These are phyloP conservation scores for Sebastes trivittatus DNA, from an alignment of 2,797 vertebrate species.

Conservation along the genomic window DNA sequence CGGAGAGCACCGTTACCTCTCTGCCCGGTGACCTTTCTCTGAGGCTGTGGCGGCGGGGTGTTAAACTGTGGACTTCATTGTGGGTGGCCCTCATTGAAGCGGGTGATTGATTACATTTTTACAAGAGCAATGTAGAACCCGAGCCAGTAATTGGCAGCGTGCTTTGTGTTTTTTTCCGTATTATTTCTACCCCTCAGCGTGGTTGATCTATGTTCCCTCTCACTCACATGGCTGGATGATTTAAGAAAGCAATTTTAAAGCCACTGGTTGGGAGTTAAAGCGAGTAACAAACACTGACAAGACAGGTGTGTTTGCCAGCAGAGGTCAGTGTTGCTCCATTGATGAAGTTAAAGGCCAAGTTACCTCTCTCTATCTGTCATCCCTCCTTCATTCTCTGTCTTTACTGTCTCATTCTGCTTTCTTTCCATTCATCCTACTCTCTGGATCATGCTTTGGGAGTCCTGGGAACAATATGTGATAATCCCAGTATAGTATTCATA, in stretches of 20 bases:
- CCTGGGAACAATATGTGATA: neutral
- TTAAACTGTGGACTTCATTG: conserved; percentile 45
- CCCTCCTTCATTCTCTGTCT: conserved; percentile 5
- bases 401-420: conserved; percentile 23
- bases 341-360: conserved; percentile 46
- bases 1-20: neutral
- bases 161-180: conserved; percentile 50
- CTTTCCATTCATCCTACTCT: conserved; percentile 13
- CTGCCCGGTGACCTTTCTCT: conserved; percentile 20
- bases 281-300: neutral
- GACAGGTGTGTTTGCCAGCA: conserved; percentile 78
- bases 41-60: conserved; percentile 7
- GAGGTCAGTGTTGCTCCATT: conserved; percentile 92
- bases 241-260: conserved; percentile 71
- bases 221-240: conserved; percentile 57
- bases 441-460: conserved; percentile 7
- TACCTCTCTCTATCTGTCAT: neutral
- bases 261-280: conserved; percentile 11
- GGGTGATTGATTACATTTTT: conserved; percentile 74
- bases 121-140: conserved; percentile 56
- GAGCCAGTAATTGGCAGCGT: conserved; percentile 61
- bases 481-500: neutral
- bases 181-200: conserved; percentile 55
- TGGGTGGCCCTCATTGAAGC: conserved; percentile 47
- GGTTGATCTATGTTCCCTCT: conserved; percentile 63